A percentile compares a stretch with the other conserved stretches of the same genome.
Evolutionary conservation across 2,888 invertebrate genomes (phyloP).

Genomic region (Drosophila koepferae): DNA sequence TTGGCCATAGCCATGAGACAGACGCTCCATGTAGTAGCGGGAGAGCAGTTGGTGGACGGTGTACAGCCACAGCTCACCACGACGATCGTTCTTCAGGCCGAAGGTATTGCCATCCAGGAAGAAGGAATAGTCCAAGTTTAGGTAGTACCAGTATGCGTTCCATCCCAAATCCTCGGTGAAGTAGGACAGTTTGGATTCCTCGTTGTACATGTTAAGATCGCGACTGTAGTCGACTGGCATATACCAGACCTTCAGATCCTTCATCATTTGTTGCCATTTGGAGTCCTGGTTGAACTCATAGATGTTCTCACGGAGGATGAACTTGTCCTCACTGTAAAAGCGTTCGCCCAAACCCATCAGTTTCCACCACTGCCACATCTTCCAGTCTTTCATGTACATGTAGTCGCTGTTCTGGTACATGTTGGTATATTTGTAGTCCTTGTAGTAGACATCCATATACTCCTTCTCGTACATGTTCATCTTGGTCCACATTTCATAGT

Average conservation of each 20-base stretch:
- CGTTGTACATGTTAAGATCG: slow-evolving; percentile 85
- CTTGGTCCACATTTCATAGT: slow-evolving; percentile 85
- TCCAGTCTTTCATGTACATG: slow-evolving; percentile 78
- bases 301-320: slow-evolving; percentile 77
- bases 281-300: slow-evolving; percentile 67
- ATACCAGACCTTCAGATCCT: slow-evolving; percentile 76
- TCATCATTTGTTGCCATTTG: slow-evolving; percentile 68
- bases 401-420: slow-evolving; percentile 64
- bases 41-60: slow-evolving; percentile 89
- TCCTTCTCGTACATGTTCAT: slow-evolving; percentile 85
- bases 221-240: slow-evolving; percentile 88
- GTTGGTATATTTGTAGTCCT: slow-evolving; percentile 49
- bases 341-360: slow-evolving; percentile 80
- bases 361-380: slow-evolving; percentile 83
- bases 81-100: slow-evolving; percentile 86
- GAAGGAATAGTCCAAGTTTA: slow-evolving; percentile 88
- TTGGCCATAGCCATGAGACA: slow-evolving; percentile 89
- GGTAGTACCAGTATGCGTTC: slow-evolving; percentile 88
- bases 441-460: slow-evolving; percentile 71
- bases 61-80: slow-evolving; percentile 89
- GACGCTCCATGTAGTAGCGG: slow-evolving; percentile 91
- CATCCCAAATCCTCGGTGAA: slow-evolving; percentile 90
- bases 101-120: slow-evolving; percentile 88
- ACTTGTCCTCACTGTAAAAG: slow-evolving; percentile 72
- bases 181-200: slow-evolving; percentile 88